Evolutionary conservation across 1,140 invertebrate genomes (phyloP).

Genomic region (Drosophila mojavensis): DNA sequence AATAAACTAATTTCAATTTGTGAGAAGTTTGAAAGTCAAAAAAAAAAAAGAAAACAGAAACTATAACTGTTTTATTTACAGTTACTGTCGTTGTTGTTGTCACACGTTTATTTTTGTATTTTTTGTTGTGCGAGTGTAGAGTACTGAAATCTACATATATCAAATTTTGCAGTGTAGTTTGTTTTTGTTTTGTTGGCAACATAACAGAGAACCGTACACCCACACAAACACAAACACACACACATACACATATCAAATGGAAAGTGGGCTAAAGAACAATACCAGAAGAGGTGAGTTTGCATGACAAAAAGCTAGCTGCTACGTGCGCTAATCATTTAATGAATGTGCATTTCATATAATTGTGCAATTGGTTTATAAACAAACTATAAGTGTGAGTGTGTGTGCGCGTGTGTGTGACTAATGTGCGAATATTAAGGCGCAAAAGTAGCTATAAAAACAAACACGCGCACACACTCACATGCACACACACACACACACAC

Average conservation of each 20-base stretch:
- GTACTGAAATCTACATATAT: conserved; percentile 3
- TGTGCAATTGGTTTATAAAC: conserved; percentile 38
- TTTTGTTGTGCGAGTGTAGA: conserved; percentile 31
- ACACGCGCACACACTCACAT: conserved; percentile 35
- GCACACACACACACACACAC: conserved; percentile 51
- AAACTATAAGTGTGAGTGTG: conserved; percentile 11
- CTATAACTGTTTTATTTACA: conserved; percentile 1
- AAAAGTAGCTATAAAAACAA: conserved; percentile 43
- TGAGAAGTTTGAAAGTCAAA: background rate
- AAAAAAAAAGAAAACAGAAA: conserved; percentile 1
- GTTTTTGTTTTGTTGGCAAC: conserved; percentile 23
- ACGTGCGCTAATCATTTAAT: background rate
- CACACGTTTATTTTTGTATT: conserved; percentile 15
- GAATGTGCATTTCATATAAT: conserved; percentile 7
- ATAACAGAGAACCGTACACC: background rate
- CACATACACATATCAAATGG: conserved; percentile 41
- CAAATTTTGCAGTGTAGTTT: conserved; percentile 10
- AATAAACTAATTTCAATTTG: conserved; percentile 12
- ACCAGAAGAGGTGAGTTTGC: conserved; percentile 38
- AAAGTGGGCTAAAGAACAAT: conserved; percentile 47
- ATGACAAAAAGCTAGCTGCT: conserved; percentile 16
- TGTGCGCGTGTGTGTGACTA: conserved; percentile 21
- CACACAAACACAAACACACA: conserved; percentile 7
- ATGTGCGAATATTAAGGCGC: conserved; percentile 39
- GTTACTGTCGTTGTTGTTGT: conserved; percentile 19